Evolutionary conservation across 2,113 vertebrate species (phyloP).

Genomic region (Azemiops feae): DNA sequence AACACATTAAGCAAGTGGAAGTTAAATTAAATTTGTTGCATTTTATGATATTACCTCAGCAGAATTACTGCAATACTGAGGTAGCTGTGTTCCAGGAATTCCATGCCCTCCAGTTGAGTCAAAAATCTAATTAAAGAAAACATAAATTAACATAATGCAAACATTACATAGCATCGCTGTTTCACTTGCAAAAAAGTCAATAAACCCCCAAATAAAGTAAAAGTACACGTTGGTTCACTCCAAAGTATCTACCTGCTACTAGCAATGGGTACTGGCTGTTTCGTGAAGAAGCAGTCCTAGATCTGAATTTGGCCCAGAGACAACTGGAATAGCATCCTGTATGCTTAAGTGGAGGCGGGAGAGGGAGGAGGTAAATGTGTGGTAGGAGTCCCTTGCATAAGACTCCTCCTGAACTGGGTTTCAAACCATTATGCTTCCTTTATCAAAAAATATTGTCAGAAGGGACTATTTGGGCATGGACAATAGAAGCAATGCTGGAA

Average conservation of each 20-base stretch:
- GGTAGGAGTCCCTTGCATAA: neutral
- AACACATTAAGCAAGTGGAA: constrained; percentile 19
- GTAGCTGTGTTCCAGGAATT: constrained; percentile 60
- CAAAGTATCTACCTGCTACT: neutral
- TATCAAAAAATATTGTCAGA: neutral
- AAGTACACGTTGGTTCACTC: neutral
- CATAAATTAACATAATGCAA: constrained; percentile 18
- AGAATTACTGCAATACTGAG: constrained; percentile 68
- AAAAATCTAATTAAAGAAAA: constrained; percentile 76
- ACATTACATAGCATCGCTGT: neutral
- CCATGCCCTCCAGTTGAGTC: constrained; percentile 76
- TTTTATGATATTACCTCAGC: constrained; percentile 64
- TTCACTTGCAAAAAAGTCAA: neutral
- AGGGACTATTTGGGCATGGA: neutral
- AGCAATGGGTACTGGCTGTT: neutral
- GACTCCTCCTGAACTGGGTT: neutral
- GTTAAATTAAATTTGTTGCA: neutral
- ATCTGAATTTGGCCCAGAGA: neutral
- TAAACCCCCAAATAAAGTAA: neutral
- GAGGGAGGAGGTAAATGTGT: neutral
- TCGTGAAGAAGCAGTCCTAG: neutral
- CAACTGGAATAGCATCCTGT: neutral
- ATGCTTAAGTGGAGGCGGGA: neutral
- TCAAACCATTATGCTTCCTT: neutral
- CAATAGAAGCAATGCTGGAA: neutral